These are phyloP conservation scores for Ceratosolen fusciceps DNA, from an alignment of 1,140 invertebrate genomes.

Conservation along the genomic window DNA sequence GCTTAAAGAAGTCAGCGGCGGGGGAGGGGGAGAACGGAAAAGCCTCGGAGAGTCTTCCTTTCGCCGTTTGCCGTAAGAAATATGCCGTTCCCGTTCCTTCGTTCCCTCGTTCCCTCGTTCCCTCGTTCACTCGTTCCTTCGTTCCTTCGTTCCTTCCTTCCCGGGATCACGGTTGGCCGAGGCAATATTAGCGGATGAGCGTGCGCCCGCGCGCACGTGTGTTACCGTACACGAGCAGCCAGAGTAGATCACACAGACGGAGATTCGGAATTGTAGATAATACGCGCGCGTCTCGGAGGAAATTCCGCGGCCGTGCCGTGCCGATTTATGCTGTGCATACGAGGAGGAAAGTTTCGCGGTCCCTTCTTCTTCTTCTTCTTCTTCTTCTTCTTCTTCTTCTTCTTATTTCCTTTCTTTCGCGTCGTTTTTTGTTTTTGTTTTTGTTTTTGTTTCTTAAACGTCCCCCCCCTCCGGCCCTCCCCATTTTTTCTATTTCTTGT, in stretches of 20 bases:
- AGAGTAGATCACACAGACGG: constrained; percentile 2
- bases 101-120: neutral
- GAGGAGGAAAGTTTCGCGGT: neutral
- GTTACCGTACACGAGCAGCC: neutral
- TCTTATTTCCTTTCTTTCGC: too few species aligned
- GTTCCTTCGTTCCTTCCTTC: neutral
- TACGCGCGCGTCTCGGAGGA: constrained; percentile 17
- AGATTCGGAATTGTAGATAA: constrained; percentile 32
- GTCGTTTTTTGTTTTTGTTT: too few species aligned
- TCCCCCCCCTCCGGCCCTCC: too few species aligned
- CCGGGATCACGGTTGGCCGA: too few species aligned
- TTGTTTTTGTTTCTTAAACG: too few species aligned
- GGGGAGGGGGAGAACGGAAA: constrained; percentile 47
- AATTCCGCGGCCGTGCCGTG: constrained; percentile 18
- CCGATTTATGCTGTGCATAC: constrained; percentile 23
- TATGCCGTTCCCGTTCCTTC: neutral
- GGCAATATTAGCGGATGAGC: constrained; percentile 34
- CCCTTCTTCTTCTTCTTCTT: constrained; percentile 1
- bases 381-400: too few species aligned
- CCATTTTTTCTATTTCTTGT: too few species aligned
- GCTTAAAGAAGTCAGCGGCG: neutral
- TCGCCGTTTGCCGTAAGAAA: constrained; percentile 43
- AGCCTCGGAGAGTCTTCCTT: constrained; percentile 49
- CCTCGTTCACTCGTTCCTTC: neutral
- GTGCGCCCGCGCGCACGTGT: neutral